These are phyloP conservation scores for Stichodactyla helianthus DNA, from an alignment of 64 coral and sea anemone genomes.

Conservation along the genomic window DNA sequence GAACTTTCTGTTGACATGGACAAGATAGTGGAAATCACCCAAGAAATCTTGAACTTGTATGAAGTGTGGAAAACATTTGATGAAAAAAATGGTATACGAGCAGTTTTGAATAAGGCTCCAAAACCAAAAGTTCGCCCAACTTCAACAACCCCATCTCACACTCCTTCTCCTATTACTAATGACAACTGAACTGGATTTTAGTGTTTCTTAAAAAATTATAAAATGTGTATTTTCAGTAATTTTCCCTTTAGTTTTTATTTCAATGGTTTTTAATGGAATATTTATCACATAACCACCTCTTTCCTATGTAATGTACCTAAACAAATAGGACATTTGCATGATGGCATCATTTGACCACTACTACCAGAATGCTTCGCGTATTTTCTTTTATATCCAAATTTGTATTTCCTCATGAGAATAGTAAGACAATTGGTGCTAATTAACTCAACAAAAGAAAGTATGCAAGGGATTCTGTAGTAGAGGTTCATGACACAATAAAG, in stretches of 20 bases:
- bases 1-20: constrained; percentile 99
- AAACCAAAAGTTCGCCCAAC: constrained; percentile 89
- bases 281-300: not conserved
- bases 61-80: constrained; percentile 95
- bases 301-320: too few species aligned
- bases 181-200: not conserved
- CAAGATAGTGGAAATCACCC: constrained; percentile 93
- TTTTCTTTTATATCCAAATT: too few species aligned
- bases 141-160: constrained; percentile 65
- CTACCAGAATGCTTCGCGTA: too few species aligned
- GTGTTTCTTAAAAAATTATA: not conserved
- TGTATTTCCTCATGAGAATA: too few species aligned
- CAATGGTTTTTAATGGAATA: not conserved
- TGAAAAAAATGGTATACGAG: constrained; percentile 82
- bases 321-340: too few species aligned
- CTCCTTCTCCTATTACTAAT: not conserved
- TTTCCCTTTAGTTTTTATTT: not conserved
- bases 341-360: too few species aligned
- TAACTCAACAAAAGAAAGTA: too few species aligned
- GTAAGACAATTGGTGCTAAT: too few species aligned
- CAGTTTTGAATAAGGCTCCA: constrained; percentile 69
- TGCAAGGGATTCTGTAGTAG: too few species aligned
- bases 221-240: not conserved
- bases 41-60: constrained; percentile 90
- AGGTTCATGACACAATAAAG: too few species aligned